Base-by-base conservation (phyloP, 1,140 invertebrate genomes). In the Magallana gigas region DNA sequence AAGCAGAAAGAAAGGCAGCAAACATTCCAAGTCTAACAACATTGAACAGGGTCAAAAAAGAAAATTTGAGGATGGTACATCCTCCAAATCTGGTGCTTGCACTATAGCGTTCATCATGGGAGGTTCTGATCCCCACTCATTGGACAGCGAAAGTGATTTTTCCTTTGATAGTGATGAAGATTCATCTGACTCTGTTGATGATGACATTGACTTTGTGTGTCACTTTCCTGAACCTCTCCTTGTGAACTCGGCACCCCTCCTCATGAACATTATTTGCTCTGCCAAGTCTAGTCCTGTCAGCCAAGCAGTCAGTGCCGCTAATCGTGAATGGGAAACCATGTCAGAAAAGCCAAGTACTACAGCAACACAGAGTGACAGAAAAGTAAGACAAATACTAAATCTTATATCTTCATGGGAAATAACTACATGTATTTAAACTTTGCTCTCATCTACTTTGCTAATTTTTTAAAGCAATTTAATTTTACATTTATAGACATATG, bases 121-220 rank as follows among this genome's bases (percentile, higher is more conserved):
- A 76, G 36, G 29, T 76, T 76, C 18, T 76, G 68, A 29, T 76
- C 68, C 68, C 18, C n/a, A 71, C 23, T 76, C 68, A 8, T 29
- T 76, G 23, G 68, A 76, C 18, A 76, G 68, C 36, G 68, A 76
- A 3, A 76, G 68, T 76, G 68, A 76, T 8, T 76, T 76, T 76
- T 76, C 68, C 12, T 76, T 76, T 76, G 68, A 76, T 29, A 76
- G 68, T 76, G 68, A 76, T 76, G 68, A 76, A 76, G 68, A 76
- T 76, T 76, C 68, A 8, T 76, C 6, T 3, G 64, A 71, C 18
- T 71, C 68, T 12, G 23, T 29, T 18, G 68, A 71, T 7, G 68
- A 76, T 29, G 68, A 76, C 36, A 76, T 76, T 29, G 68, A 76
- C 68, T 76, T 76, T 62, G 60, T 62, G 14, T 16, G n/a, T 76